These are phyloP conservation scores for Sceliomorpha sp. DNA, from an alignment of 2,888 invertebrate species.

Conservation along the genomic window DNA sequence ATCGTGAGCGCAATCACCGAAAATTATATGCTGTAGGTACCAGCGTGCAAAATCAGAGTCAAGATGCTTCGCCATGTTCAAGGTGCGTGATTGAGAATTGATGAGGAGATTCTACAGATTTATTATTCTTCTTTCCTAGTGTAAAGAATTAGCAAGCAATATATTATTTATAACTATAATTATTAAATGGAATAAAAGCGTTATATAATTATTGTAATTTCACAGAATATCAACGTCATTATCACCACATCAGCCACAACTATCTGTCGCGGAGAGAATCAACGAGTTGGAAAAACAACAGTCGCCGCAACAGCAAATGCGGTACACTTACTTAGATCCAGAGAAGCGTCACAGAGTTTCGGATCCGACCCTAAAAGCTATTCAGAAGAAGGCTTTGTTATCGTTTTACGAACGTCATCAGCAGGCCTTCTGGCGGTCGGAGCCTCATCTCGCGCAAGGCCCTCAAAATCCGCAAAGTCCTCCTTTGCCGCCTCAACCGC, in stretches of 20 bases:
- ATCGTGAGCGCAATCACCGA: slow-evolving; percentile 82
- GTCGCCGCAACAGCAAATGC: slow-evolving; percentile 80
- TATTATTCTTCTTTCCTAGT: no score
- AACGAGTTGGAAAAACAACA: slow-evolving; percentile 77
- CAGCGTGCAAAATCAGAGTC: slow-evolving; percentile 81
- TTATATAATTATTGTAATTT: no score
- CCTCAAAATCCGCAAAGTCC: slow-evolving; percentile 65
- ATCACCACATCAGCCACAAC: slow-evolving; percentile 77
- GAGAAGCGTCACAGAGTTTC: slow-evolving; percentile 87
- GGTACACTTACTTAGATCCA: slow-evolving; percentile 87
- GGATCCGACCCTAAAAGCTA: slow-evolving; percentile 88
- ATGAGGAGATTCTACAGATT: no score
- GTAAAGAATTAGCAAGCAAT: no score
- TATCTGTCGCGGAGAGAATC: slow-evolving; percentile 83
- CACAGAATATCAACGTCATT: slow-evolving; percentile 47
- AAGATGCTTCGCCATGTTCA: slow-evolving; percentile 60
- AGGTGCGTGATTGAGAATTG: slow-evolving; percentile 58
- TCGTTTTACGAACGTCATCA: slow-evolving; percentile 89
- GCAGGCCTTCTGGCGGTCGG: slow-evolving; percentile 82
- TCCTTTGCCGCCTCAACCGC: slow-evolving; percentile 72
- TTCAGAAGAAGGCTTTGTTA: slow-evolving; percentile 90
- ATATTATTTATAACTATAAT: no score
- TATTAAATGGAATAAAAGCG: no score
- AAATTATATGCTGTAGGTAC: slow-evolving; percentile 87
- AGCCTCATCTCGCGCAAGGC: slow-evolving; percentile 82